Base-by-base conservation (phyloP, 2,113 vertebrate genomes). In the Rhabdomys dilectus region DNA sequence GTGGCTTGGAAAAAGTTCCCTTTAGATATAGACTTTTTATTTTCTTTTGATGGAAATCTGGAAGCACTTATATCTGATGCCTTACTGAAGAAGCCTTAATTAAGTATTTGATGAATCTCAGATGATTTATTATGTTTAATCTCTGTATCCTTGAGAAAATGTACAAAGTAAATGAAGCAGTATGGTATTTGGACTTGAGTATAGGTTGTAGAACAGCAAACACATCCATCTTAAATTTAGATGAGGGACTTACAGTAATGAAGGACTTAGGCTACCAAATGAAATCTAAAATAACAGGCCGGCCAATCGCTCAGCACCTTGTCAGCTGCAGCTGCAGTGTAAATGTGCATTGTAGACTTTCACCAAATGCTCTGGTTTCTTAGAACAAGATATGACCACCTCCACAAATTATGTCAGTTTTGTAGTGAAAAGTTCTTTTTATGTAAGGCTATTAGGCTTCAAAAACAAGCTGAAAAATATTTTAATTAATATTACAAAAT, bases 371-470 rank as follows among this genome's bases (percentile, higher is more conserved):
- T 96, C 70, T 56, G 19, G 58, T 89, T 95, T 91, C 96, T 93
- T 95, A 93, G 92, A 95, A 95, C 93, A 96, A 86, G 90, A 92
- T 86, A 96, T 48, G 96, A 82, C 96, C 90, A 95, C 97, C 96
- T 97, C 89, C 96, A 95, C 96, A 97, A 96, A 97, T 95, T 92
- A 96, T 96, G 97, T 88, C 89, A 94, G 22, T 72, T 96, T 96
- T 53, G 53, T 86, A 93, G 60, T 85, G 95, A 88, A 82, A 48
- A 96, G 51, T 85, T 62, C 53, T 92, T 91, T 88, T 89, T 68
- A 60, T 51, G 87, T 45, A 9, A 89, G 89, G 58, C 88, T 95
- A 94, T 22, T 92, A 84, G 62, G 13, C 60, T 97, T 96, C 77
- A 95, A 72, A 97, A 96, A 91, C 82, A 82, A 90, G 29, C 60